Percentiles rank a stretch among this genome's conserved stretches.
phyloP scores from a whole-genome alignment of 2,113 vertebrate species.

The Mirza zaza region DNA sequence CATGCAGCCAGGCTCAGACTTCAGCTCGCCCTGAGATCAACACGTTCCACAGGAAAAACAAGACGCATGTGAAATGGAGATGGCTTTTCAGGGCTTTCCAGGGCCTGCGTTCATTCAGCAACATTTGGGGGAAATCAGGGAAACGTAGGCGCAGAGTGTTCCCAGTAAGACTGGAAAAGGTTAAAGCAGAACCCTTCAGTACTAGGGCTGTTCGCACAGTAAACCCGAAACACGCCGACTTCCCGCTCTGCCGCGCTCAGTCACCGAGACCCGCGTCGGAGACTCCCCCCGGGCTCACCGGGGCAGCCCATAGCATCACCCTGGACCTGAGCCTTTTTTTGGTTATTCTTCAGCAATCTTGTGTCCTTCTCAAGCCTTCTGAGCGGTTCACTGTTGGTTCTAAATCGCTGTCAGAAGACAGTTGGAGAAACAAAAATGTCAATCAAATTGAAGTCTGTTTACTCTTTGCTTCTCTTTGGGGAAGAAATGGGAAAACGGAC shows the following conservation, averaged over 20 bases:
- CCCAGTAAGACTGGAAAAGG: conserved; percentile 15
- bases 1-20: not conserved
- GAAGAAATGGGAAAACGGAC: conserved; percentile 4
- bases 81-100: not conserved
- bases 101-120: conserved; percentile 16
- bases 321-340: not conserved
- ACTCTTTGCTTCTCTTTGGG: not conserved
- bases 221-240: not conserved
- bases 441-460: not conserved
- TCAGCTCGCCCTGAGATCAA: conserved; percentile 19
- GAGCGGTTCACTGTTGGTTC: not conserved
- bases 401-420: not conserved
- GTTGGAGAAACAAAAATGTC: not conserved
- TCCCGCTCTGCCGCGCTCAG: not conserved
- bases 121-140: not conserved
- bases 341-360: not conserved
- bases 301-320: not conserved
- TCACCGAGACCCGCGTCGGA: not conserved
- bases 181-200: not conserved
- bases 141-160: not conserved
- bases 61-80: not conserved
- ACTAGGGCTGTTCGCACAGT: not conserved
- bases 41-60: not conserved
- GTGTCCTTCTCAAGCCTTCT: not conserved
- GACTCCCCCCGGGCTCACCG: not conserved